Conservation (phyloP, 1,140 invertebrate genomes). For the Ectropis grisescens region DNA sequence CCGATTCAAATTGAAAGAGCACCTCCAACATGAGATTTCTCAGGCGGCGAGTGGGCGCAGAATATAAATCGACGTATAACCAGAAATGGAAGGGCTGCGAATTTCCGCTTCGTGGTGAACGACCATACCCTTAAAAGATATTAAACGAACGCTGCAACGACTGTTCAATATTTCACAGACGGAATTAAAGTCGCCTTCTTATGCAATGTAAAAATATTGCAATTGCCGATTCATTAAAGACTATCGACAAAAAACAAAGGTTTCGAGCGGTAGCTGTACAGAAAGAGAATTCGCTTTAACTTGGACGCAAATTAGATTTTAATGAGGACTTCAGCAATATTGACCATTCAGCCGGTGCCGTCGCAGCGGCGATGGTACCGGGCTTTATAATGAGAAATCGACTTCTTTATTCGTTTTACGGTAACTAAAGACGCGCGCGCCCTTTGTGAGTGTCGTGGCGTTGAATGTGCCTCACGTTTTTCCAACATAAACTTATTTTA, state of each 20-base stretch:
- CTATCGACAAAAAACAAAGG: no score
- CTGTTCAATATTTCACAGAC: no score
- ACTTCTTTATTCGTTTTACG: constrained; percentile 5
- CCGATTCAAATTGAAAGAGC: constrained; percentile 71
- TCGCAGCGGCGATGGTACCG: no score
- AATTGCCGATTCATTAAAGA: no score
- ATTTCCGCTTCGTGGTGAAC: constrained; percentile 53
- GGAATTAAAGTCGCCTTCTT: no score
- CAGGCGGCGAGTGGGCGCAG: constrained; percentile 64
- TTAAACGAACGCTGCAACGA: constrained; percentile 10
- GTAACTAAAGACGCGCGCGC: no score
- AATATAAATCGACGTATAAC: constrained; percentile 70
- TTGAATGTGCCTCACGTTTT: no score
- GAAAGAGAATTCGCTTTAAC: constrained; percentile 17
- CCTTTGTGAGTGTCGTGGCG: no score
- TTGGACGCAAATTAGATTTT: constrained; percentile 25
- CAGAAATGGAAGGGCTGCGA: constrained; percentile 60
- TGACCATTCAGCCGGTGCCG: constrained; percentile 4
- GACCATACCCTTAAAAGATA: constrained; percentile 22
- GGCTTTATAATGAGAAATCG: constrained; percentile 10
- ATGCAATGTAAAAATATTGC: no score
- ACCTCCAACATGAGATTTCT: constrained; percentile 69
- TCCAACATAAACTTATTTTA: constrained; percentile 24
- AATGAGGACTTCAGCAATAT: constrained; percentile 15
- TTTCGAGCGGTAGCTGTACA: constrained; percentile 2